Conservation (phyloP, 1,140 invertebrate genomes). For the Ips typographus region DNA sequence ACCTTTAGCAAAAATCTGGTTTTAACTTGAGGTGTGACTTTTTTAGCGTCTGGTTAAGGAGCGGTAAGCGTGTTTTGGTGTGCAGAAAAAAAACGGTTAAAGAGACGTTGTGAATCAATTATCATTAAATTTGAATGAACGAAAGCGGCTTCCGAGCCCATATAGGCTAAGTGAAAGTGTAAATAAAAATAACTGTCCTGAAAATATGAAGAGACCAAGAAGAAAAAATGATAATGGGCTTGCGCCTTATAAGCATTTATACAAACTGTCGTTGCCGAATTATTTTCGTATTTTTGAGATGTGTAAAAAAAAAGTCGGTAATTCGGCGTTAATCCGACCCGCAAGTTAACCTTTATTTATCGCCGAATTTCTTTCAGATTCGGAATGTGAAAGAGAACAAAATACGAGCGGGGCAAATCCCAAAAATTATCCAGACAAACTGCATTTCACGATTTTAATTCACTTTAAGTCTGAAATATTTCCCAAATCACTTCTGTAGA, state of each 20-base stretch:
- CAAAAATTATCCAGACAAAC: conserved; percentile 45
- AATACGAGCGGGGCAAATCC: conserved; percentile 37
- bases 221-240: background rate
- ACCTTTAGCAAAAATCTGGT: too few species aligned
- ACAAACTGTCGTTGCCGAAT: conserved; percentile 2
- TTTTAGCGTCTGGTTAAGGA: too few species aligned
- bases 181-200: background rate
- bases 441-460: conserved; percentile 44
- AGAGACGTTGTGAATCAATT: background rate
- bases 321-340: conserved; percentile 32
- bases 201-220: background rate
- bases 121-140: background rate
- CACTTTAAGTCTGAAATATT: conserved; percentile 45
- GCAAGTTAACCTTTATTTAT: conserved; percentile 34
- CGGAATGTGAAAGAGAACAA: conserved; percentile 35
- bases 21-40: too few species aligned
- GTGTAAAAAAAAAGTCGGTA: conserved; percentile 18
- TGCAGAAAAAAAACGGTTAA: too few species aligned
- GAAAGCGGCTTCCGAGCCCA: background rate
- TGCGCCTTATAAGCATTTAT: conserved; percentile 8
- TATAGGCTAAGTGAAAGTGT: background rate
- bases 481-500: conserved; percentile 42
- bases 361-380: conserved; percentile 31
- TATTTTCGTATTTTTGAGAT: conserved; percentile 6
- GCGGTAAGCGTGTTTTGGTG: too few species aligned